These are phyloP conservation scores for Zoanthus gigantus DNA, from an alignment of 92 coral and sea anemone genomes.

Conservation along the genomic window DNA sequence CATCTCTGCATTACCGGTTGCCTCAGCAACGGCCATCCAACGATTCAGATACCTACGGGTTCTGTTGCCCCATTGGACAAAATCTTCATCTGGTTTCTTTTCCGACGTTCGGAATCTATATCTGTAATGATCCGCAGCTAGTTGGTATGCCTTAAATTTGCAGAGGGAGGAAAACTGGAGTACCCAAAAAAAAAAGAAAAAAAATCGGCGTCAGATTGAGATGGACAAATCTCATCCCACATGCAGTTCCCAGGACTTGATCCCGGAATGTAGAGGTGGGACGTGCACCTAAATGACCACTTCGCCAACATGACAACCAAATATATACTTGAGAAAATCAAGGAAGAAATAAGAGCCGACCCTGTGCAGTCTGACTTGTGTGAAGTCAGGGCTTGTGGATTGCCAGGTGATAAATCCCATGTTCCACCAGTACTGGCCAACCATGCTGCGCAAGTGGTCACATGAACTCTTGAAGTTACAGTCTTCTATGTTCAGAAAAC, in stretches of 20 bases:
- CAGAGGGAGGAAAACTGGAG: no score
- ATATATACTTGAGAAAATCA: no score
- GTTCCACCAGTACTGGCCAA: conserved; percentile 9
- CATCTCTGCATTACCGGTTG: conserved; percentile 45
- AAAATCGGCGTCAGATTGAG: no score
- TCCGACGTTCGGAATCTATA: conserved; percentile 67
- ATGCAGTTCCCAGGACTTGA: no score
- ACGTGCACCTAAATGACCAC: no score
- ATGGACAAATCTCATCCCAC: no score
- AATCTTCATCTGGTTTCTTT: conserved; percentile 67
- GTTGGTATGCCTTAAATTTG: conserved; percentile 63
- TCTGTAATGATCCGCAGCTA: conserved; percentile 68
- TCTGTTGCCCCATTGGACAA: conserved; percentile 69
- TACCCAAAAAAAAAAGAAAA: no score
- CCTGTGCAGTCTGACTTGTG: no score
- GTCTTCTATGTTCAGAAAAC: conserved; percentile 5
- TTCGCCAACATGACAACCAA: no score
- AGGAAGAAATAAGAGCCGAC: no score
- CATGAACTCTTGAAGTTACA: background rate
- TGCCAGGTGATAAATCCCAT: conserved; percentile 13
- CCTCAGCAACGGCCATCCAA: conserved; percentile 74
- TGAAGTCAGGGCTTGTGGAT: background rate
- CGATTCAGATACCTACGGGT: conserved; percentile 65
- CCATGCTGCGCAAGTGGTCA: conserved; percentile 17
- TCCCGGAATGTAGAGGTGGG: no score